Base-by-base conservation (phyloP, 1,140 invertebrate genomes). In the Drosophila rhopaloa region DNA sequence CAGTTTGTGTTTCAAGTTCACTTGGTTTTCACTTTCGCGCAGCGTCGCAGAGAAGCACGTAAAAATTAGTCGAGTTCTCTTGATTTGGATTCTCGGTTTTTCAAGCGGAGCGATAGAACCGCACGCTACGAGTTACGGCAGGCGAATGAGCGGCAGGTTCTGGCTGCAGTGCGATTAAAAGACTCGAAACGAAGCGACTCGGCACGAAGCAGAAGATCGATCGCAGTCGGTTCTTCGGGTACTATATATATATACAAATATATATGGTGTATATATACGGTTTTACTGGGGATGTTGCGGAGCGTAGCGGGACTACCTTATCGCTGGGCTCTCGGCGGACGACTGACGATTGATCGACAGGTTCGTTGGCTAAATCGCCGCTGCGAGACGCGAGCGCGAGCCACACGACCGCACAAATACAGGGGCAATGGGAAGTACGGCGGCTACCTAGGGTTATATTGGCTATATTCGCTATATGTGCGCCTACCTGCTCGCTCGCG, bases 271-370 rank as follows among this genome's bases (percentile, higher is more conserved):
- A 4, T 24, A 29, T 24, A 43, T 35, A 27, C 14, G 46, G 46
- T 27, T 40, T 27, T 29, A 35, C 48, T 51, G 29, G 27, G 48
- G 48, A 13, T 65, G 71, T 59, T 54, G 57, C 43, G 29, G 74
- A 60, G 47, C 38, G 56, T 37, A 63, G 59, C 65, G 53, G 68
- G 48, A 80, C 70, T 85, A 86, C 90, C 84, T 88, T 91, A 90
- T 89, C 70, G 90, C 81, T 81, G 62, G 90, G 83, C 83, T 85
- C 75, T 82, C 72, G 79, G 83, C 83, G 81, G 83, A 91, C 83
- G 90, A 91, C 74, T 91, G 90, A 91, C 78, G 76, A 85, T 89
- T 91, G 90, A 91, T 91, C 90, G 90, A 91, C 90, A 91, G 90
- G 90, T 91, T 91, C 66, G 86, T 80, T 71, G 86, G 83, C 85